phyloP scores from a whole-genome alignment of 1,140 invertebrate genomes.

The Achatina immaculata region DNA sequence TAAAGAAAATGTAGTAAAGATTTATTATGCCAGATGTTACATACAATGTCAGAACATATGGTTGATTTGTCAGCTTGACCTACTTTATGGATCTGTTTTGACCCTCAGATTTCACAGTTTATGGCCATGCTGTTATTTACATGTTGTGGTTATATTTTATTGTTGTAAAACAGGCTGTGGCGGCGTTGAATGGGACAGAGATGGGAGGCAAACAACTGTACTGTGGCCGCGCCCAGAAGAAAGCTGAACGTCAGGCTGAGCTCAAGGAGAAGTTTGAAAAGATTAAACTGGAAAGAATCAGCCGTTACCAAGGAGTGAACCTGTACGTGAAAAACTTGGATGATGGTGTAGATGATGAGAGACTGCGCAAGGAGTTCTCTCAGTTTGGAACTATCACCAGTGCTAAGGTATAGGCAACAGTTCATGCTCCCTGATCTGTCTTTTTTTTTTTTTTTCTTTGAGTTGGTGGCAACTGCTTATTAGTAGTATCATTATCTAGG shows the following conservation, averaged over 20 bases:
- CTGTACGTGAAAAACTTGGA: constrained; percentile 98
- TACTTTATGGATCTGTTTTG: too few relatives aligned
- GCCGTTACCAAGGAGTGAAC: constrained; percentile 89
- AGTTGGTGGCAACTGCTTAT: too few relatives aligned
- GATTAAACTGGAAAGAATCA: constrained; percentile 93
- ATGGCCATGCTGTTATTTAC: too few relatives aligned
- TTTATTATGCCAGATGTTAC: too few relatives aligned
- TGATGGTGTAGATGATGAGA: constrained; percentile 96
- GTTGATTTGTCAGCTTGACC: too few relatives aligned
- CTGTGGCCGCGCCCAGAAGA: constrained; percentile 97
- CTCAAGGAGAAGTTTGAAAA: constrained; percentile 90
- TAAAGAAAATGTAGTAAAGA: too few relatives aligned
- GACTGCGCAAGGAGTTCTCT: constrained; percentile 93
- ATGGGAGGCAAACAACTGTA: constrained; percentile 62
- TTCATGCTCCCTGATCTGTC: not conserved
- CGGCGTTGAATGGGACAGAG: constrained; percentile 93
- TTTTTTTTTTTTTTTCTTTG: too few relatives aligned
- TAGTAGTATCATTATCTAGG: too few relatives aligned
- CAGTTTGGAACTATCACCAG: constrained; percentile 96
- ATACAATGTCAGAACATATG: too few relatives aligned
- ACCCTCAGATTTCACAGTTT: too few relatives aligned
- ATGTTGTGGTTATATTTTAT: too few relatives aligned
- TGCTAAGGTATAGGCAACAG: constrained; percentile 81
- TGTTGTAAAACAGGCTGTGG: constrained; percentile 87
- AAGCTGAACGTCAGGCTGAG: constrained; percentile 96